Evolutionary conservation across 2,888 invertebrate genomes (phyloP), one percentile per base, ranked within the genome.

Genomic region (Lithophane semibrunnea): DNA sequence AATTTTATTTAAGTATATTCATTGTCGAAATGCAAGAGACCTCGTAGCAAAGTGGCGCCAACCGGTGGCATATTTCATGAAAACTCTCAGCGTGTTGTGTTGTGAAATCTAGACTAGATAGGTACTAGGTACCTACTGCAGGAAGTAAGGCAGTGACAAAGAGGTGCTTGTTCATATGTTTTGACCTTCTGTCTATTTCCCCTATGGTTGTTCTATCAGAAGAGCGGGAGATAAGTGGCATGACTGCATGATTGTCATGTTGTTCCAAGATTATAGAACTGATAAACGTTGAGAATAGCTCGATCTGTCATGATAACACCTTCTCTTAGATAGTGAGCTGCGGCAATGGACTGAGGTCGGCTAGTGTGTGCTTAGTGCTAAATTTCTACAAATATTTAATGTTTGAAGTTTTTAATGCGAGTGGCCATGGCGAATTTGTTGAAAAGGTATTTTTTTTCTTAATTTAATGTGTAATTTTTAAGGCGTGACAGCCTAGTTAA

Each of bases 281-380:
- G 80, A 87, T 86, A 90, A 89, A 87, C 80, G 90, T 88, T 89
- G 90, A 92, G 91, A 93, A 90, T 92, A 91, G 91, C 90, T 91
- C 92, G 93, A 95, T 94, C 94, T 95, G 94, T 95, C 94, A 94
- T 88, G 96, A 96, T 96, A 96, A 92, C 87, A 86, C 77, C 85
- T 76, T 87, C 88, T 86, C 78, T 79, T 75, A 88, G 90, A 92
- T 90, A 89, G 87, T 88, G 84, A 77, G 65, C 75, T 79, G 68
- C 79, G 73, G 85, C 85, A 83, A 86, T 85, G 84, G 86, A 82
- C 76, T 73, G 66, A 73, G 83, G 82, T 83, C 86, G 78, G 58
- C 44, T 77, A 24, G 73, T 83, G 84, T 87, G 82, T 77, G 79
- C 61, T 71, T 67, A 67, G 84, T 84, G 80, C 52, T 73, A 80